phyloP scores from a whole-genome alignment of 2,113 vertebrate genomes.

The Takifugu flavidus region DNA sequence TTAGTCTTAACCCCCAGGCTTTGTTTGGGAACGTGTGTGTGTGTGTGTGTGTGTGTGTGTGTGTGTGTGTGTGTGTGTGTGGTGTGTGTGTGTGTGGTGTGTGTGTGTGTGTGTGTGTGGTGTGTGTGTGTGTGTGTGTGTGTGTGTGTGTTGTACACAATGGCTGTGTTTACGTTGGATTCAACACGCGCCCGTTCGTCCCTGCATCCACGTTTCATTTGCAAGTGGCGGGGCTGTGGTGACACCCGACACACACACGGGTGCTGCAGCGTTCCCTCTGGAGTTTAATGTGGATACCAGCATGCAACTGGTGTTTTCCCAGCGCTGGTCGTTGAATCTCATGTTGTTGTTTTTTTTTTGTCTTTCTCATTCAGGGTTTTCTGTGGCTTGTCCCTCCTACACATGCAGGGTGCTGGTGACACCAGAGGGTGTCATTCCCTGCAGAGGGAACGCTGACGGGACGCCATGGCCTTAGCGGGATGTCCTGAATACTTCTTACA shows the following conservation, averaged over 20 bases:
- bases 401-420: constrained; percentile 38
- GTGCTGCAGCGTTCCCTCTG: constrained; percentile 3
- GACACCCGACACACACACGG: neutral
- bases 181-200: constrained; percentile 37
- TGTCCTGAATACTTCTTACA: constrained; percentile 86
- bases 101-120: constrained; percentile 20
- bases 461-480: constrained; percentile 87
- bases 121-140: constrained; percentile 27
- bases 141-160: constrained; percentile 48
- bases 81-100: constrained; percentile 17
- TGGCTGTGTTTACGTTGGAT: constrained; percentile 57
- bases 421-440: constrained; percentile 59
- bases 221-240: constrained; percentile 5
- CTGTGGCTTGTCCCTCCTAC: constrained; percentile 6
- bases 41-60: constrained; percentile 17
- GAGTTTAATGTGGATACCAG: neutral
- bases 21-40: constrained; percentile 44
- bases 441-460: constrained; percentile 53
- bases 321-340: neutral
- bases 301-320: neutral
- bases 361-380: neutral
- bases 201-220: constrained; percentile 28
- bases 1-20: constrained; percentile 54
- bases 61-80: constrained; percentile 34
- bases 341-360: neutral